phyloP scores from a whole-genome alignment of 2,113 vertebrate species.

The Lontra canadensis region DNA sequence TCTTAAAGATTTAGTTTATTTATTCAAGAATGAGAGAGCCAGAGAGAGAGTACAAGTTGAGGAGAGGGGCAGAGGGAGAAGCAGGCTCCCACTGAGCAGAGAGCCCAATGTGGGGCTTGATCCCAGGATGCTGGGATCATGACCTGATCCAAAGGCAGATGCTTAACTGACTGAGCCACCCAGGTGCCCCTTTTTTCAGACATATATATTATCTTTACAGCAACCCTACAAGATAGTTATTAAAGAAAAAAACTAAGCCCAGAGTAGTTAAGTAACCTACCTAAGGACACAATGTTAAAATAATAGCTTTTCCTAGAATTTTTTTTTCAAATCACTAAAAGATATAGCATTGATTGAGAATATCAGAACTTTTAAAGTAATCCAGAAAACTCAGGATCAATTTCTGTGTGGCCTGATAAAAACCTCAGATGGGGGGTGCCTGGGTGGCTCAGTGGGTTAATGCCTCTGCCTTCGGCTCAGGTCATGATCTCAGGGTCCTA shows the following conservation, averaged over 20 bases:
- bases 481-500: no score
- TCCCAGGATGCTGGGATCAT: background rate
- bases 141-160: background rate
- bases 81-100: background rate
- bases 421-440: no score
- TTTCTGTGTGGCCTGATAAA: background rate
- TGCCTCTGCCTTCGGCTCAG: no score
- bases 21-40: background rate
- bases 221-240: background rate
- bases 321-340: slow-evolving; percentile 26
- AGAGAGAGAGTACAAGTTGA: background rate
- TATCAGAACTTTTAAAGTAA: slow-evolving; percentile 16
- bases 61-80: background rate
- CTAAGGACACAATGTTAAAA: slow-evolving; percentile 28
- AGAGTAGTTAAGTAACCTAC: slow-evolving; percentile 21
- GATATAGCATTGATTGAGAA: slow-evolving; percentile 13
- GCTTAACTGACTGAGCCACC: background rate
- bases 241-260: background rate
- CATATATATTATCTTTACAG: slow-evolving; percentile 37
- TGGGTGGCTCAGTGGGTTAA: no score
- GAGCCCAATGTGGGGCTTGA: background rate
- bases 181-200: background rate
- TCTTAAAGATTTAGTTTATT: background rate
- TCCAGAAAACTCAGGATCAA: slow-evolving; percentile 10
- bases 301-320: slow-evolving; percentile 26